These are phyloP conservation scores for Opisthocomus hoazin DNA, from an alignment of 2,113 vertebrate species.

Conservation along the genomic window DNA sequence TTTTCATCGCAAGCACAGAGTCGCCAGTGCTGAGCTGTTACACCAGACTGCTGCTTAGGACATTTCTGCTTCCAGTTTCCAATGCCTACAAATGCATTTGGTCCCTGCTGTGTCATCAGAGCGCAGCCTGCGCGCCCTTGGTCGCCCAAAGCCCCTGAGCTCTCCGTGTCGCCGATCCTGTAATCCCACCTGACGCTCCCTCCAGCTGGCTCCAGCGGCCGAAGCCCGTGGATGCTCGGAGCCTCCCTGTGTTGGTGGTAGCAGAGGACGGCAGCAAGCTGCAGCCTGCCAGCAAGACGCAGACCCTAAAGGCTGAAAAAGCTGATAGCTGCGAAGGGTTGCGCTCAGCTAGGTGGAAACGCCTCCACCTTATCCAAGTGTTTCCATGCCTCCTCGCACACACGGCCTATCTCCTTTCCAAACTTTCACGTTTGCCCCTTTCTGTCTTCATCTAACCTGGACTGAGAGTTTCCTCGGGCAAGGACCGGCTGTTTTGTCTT, in stretches of 20 bases:
- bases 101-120: background rate
- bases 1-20: background rate
- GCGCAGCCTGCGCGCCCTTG: background rate
- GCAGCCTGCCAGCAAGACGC: background rate
- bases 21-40: background rate
- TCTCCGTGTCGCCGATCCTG: fast-evolving
- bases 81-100: background rate
- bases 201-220: background rate
- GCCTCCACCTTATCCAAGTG: background rate
- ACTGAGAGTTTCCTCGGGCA: background rate
- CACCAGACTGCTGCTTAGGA: background rate
- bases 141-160: background rate
- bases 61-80: background rate
- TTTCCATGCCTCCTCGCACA: background rate
- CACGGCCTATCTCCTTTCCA: background rate
- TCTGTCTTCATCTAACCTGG: background rate
- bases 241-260: fast-evolving
- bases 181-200: background rate
- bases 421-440: background rate
- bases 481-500: background rate
- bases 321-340: fast-evolving
- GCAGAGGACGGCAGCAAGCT: background rate
- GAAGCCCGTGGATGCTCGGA: fast-evolving
- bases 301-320: background rate
- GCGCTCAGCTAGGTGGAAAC: background rate